phyloP scores from a whole-genome alignment of 1,140 invertebrate species.

The Pseudomyrmex sp. region DNA sequence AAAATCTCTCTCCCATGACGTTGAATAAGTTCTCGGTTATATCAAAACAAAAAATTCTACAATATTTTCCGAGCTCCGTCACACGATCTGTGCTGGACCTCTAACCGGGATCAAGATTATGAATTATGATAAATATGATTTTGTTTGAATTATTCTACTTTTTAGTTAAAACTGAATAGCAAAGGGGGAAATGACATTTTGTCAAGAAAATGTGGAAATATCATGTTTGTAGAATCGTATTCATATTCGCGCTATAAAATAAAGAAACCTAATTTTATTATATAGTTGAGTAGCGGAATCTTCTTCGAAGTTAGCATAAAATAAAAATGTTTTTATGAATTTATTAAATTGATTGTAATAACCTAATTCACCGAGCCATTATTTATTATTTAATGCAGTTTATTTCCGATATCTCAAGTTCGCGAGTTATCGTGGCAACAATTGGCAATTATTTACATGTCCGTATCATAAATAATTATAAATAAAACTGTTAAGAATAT shows the following conservation, averaged over 20 bases:
- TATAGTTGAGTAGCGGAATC: too few relatives aligned
- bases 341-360: too few relatives aligned
- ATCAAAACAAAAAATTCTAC: conserved; percentile 62
- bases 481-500: too few relatives aligned
- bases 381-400: too few relatives aligned
- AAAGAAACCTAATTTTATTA: conserved; percentile 49
- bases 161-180: conserved; percentile 55
- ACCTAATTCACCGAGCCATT: too few relatives aligned
- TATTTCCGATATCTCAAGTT: too few relatives aligned
- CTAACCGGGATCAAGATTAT: conserved; percentile 38
- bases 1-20: conserved; percentile 49
- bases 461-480: too few relatives aligned
- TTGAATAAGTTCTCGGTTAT: conserved; percentile 38
- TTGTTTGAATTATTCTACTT: conserved; percentile 62
- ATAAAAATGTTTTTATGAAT: too few relatives aligned
- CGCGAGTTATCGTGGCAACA: too few relatives aligned
- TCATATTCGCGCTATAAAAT: conserved; percentile 50
- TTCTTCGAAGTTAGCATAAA: too few relatives aligned
- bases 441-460: too few relatives aligned
- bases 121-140: conserved; percentile 39
- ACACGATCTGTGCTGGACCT: conserved; percentile 59
- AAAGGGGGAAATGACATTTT: conserved; percentile 63
- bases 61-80: conserved; percentile 65
- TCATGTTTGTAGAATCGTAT: conserved; percentile 14
- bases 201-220: conserved; percentile 66